Evolutionary conservation across 2,113 vertebrate genomes (phyloP), one percentile per base, ranked within the genome.

Genomic region (Tinamus guttatus): DNA sequence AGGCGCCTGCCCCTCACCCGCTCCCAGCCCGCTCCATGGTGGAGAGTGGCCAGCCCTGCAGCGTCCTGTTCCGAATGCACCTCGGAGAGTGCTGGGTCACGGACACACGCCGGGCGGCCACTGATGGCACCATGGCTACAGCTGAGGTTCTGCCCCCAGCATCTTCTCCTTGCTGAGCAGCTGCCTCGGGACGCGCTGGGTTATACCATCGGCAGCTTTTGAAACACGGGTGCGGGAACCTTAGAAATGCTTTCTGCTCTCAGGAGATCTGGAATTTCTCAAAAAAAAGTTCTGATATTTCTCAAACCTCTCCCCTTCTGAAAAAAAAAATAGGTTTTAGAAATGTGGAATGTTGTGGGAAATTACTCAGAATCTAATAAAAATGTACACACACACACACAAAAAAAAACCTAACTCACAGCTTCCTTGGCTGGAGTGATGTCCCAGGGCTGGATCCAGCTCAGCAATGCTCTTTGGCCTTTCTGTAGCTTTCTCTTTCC

Each of bases 391-490:
- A 56, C 56, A 49, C 47, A 49, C 49, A 49, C 21, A 45, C 45
- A 88, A 91, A 70, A 77, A 73, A 76, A 80, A 69, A 3, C 36
- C 81, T 85, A 94, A 91, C 95, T 95, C 85, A 87, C 83, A 96
- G 93, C 85, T 96, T 97, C 96, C 75, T 97, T 97, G 96, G 96
- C 96, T 97, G 80, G 58, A 93, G 38, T 90, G 94, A 89, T 94
- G 78, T 90, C 95, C 85, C 91, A 93, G 93, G 76, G 94, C 83
- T 97, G 97, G 96, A 97, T 95, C 86, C 92, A 94, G 84, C 92
- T 97, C 97, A 97, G 96, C 87, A 97, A 97, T 96, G 95, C 96
- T 97, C 95, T 96, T 97, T 97, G 96, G 97, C 96, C 94, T 96
- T 94, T 94, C 80, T 71, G 47, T 96, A 78, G 85, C 79, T 95